Conservation (phyloP, 2,113 vertebrate genomes). For the Buteo buteo region DNA sequence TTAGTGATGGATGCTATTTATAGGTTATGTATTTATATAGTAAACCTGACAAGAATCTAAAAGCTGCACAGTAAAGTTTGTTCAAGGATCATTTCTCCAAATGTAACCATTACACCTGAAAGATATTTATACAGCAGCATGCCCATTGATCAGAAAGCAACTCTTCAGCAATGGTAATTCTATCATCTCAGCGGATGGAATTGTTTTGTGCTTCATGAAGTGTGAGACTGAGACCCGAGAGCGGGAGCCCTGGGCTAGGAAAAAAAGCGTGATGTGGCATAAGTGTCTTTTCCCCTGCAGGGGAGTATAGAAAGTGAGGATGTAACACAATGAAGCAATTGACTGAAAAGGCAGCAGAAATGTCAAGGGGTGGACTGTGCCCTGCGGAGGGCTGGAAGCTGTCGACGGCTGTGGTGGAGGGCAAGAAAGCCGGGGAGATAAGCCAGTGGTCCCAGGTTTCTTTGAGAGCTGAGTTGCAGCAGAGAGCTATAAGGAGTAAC, state of each 20-base stretch:
- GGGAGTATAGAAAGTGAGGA: neutral
- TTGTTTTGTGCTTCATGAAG: neutral
- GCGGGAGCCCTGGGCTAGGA: neutral
- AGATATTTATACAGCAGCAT: neutral
- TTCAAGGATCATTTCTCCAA: slow-evolving; percentile 1
- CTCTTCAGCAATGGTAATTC: neutral
- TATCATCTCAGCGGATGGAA: neutral
- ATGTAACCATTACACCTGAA: neutral
- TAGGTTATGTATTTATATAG: neutral
- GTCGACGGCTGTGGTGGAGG: neutral
- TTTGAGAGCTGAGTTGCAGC: neutral
- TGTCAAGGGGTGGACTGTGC: neutral
- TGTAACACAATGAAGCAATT: neutral
- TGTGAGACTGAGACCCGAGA: neutral
- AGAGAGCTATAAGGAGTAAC: neutral
- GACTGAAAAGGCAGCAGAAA: neutral
- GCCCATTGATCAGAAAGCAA: neutral
- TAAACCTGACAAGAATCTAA: neutral
- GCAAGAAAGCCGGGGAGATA: neutral
- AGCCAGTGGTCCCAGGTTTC: neutral
- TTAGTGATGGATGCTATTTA: neutral
- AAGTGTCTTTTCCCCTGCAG: neutral
- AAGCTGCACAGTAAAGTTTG: neutral
- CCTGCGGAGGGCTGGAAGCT: neutral
- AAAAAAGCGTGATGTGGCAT: neutral